Percentiles rank a stretch among this genome's conserved stretches.
Evolutionary conservation across 2,888 invertebrate species (phyloP).

Genomic region (Heliconius ethilla): DNA sequence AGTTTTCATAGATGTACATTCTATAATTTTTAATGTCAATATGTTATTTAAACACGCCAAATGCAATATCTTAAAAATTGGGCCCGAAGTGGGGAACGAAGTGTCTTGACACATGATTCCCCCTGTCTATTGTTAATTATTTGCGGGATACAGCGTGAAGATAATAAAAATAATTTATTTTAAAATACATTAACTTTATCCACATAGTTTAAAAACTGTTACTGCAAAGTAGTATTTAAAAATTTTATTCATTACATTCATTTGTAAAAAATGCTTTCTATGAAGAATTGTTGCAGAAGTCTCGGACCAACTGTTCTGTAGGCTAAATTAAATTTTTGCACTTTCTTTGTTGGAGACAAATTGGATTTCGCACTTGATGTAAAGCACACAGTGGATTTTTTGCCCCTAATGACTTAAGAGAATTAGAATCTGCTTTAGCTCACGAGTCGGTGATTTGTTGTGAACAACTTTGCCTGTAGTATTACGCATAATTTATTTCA

Average conservation of each 20-base stretch:
- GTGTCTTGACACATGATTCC: too few relatives aligned
- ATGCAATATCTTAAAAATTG: not conserved
- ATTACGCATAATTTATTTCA: not conserved
- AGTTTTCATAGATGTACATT: too few relatives aligned
- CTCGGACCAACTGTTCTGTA: conserved; percentile 31
- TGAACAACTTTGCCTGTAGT: not conserved
- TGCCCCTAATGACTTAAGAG: conserved; percentile 18
- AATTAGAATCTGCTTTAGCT: conserved; percentile 21
- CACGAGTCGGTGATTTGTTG: conserved; percentile 4
- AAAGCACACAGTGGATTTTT: conserved; percentile 40
- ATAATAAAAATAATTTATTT: not conserved
- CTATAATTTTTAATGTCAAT: not conserved
- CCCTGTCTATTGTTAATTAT: too few relatives aligned
- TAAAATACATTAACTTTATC: not conserved
- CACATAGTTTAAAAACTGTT: not conserved
- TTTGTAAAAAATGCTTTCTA: conserved; percentile 24
- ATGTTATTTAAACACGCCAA: not conserved
- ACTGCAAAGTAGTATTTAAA: conserved; percentile 8
- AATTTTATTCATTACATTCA: conserved; percentile 6
- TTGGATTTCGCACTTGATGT: conserved; percentile 46
- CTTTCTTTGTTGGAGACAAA: conserved; percentile 42
- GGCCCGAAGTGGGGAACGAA: too few relatives aligned
- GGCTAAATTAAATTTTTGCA: conserved; percentile 47
- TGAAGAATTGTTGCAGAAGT: conserved; percentile 19
- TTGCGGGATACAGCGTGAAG: too few relatives aligned